phyloP scores from a whole-genome alignment of 1,140 invertebrate species.

The Saccostrea echinata region DNA sequence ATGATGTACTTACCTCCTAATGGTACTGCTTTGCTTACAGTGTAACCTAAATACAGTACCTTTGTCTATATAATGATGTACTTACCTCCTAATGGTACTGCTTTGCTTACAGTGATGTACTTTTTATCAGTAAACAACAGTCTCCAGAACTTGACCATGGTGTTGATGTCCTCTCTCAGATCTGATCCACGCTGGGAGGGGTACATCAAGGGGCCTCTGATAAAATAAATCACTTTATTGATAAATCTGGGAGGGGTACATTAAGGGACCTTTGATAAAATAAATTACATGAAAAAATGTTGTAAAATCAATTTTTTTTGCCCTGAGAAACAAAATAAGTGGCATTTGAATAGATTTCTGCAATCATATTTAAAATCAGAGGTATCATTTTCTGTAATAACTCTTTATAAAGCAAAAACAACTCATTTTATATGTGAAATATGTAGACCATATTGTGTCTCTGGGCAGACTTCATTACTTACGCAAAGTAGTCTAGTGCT shows the following conservation, averaged over 20 bases:
- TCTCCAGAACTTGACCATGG: conserved; percentile 97
- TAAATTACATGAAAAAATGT: too few species aligned
- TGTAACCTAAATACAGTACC: too few species aligned
- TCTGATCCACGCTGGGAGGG: conserved; percentile 89
- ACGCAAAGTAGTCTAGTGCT: conserved; percentile 95
- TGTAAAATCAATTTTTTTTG: too few species aligned
- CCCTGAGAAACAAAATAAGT: too few species aligned
- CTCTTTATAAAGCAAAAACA: too few species aligned
- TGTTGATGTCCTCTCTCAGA: conserved; percentile 93
- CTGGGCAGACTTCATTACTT: conserved; percentile 58
- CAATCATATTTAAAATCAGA: too few species aligned
- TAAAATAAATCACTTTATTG: not conserved
- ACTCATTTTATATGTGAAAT: too few species aligned
- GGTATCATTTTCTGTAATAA: too few species aligned
- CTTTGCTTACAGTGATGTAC: conserved; percentile 88
- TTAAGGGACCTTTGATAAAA: conserved; percentile 68
- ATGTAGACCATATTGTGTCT: not conserved
- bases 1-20: too few species aligned
- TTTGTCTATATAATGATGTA: not conserved
- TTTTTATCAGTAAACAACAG: conserved; percentile 98
- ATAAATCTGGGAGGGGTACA: conserved; percentile 87
- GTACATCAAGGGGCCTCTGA: conserved; percentile 81
- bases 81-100: conserved; percentile 63
- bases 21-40: conserved; percentile 81
- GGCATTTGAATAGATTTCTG: too few species aligned